Base-by-base conservation (phyloP, 2,113 vertebrate species). In the Perca flavescens region DNA sequence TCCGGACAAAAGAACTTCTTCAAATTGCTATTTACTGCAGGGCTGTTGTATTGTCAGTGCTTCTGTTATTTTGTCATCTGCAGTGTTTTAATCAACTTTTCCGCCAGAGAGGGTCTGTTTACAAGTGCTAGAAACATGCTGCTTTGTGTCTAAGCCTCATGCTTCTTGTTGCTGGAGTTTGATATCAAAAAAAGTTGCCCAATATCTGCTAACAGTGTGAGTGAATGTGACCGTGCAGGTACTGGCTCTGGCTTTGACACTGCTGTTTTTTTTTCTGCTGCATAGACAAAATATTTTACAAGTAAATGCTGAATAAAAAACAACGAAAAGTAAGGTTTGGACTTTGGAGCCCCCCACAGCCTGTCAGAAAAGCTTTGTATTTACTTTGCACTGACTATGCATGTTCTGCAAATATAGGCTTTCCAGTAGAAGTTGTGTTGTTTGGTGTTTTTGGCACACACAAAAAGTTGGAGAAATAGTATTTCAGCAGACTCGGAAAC, bases 21-120 rank as follows among this genome's bases (percentile, higher is more conserved):
- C 49, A 83, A 68, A 83, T 78, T 75, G 76, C 43, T 83, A 61
- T 89, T 90, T 90, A 70, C 82, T 73, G 22, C 34, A 17, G 68
- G 47, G 74, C 50, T 36, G 25, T 25, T 82, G 52, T 73, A 17
- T 22, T 61, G 25, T 67, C 77, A 62, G 49, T 16, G n/a, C 19
- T n/a, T 71, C n/a, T 75, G 28, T 72, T 77, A 25, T 77, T 73
- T 82, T 62, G 50, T 82, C 57, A 56, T 65, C 70, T 0, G 12
- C 31, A 22, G 72, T 49, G 22, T 78, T 86, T 76, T 43, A 63
- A 77, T 86, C n/a, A 65, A 8, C 57, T 75, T 60, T 77, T 9
- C 16, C 52, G 25, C 34, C 4, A 56, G n/a, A 34, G 36, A 74
- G 14, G 2, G 31, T 82, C 56, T 83, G 43, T 78, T 62, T 80